Evolutionary conservation across 2,888 invertebrate species (phyloP), one percentile per base, ranked within the genome.

Genomic region (Cacoxenus indagator): DNA sequence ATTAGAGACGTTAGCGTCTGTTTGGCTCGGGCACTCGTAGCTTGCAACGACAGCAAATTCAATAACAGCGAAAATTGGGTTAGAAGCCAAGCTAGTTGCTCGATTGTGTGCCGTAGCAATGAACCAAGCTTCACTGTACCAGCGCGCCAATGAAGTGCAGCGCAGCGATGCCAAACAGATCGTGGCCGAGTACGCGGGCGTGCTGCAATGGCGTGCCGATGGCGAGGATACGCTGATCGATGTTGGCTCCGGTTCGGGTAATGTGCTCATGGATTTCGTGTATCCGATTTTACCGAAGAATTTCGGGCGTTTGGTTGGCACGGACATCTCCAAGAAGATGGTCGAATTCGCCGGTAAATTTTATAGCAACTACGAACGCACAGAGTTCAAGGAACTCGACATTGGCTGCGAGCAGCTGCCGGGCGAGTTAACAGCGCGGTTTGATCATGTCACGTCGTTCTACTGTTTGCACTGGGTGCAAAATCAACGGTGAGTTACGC

Each of bases 391-490:
- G 31, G 76, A 81, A 5, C 71, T 86, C 68, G 92, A 95, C 78
- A 92, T 95, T 57, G 78, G 76, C 0, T 87, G 90, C 0, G 85
- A 89, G 0, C 84, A 89, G 26, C 73, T 92, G 62, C 90, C 91
- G 0, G 83, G 85, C 0, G 87, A 90, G 24, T 78, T 91, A 57
- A 78, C 87, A 17, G 89, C 87, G 65, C 82, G 87, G 29, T 95
- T 93, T 78, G 90, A 92, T 81, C 93, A 94, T 81, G 90, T 91
- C 0, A 91, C 94, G 65, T 95, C 95, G 0, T 94, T 95, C 84
- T 94, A 94, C 84, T 92, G 94, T 71, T 88, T 95, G 3, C 94
- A 95, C 80, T 95, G 95, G 95, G 91, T 95, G 37, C 91, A 91
- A 75, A 90, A 94, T 64, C 87, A 94, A 91, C 77, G 87, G 85